Evolutionary conservation across 2,888 invertebrate genomes (phyloP).

Genomic region (Villa cingulata): DNA sequence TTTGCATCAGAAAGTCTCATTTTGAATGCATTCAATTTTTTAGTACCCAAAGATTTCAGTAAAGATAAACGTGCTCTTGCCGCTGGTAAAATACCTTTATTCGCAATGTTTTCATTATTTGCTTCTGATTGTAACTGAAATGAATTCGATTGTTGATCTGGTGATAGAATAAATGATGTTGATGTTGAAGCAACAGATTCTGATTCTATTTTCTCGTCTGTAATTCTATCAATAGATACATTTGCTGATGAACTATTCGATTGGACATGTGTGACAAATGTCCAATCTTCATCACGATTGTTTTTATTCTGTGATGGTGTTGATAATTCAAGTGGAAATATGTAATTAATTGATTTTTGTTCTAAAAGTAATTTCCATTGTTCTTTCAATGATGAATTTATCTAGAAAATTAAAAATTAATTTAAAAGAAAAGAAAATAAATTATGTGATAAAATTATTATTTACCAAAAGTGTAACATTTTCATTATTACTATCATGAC

Average conservation of each 20-base stretch:
- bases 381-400: constrained; percentile 55
- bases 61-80: constrained; percentile 46
- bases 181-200: too few relatives aligned
- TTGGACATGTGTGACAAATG: constrained; percentile 28
- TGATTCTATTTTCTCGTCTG: neutral
- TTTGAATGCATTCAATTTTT: constrained; percentile 49
- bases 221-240: neutral
- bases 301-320: constrained; percentile 16
- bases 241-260: constrained; percentile 17
- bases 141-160: neutral
- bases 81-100: constrained; percentile 28
- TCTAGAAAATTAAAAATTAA: constrained; percentile 42
- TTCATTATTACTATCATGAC: constrained; percentile 50
- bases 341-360: constrained; percentile 57
- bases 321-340: constrained; percentile 45
- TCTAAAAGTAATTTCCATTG: constrained; percentile 76
- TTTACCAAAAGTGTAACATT: constrained; percentile 42
- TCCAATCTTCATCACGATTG: constrained; percentile 25
- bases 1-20: constrained; percentile 42
- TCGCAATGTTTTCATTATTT: constrained; percentile 18
- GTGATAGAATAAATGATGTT: too few relatives aligned
- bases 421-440: too few relatives aligned
- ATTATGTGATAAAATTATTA: constrained; percentile 12
- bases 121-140: constrained; percentile 5
- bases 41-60: constrained; percentile 53